phyloP scores from a whole-genome alignment of 2,797 vertebrate species.

The Epinephelus coioides region DNA sequence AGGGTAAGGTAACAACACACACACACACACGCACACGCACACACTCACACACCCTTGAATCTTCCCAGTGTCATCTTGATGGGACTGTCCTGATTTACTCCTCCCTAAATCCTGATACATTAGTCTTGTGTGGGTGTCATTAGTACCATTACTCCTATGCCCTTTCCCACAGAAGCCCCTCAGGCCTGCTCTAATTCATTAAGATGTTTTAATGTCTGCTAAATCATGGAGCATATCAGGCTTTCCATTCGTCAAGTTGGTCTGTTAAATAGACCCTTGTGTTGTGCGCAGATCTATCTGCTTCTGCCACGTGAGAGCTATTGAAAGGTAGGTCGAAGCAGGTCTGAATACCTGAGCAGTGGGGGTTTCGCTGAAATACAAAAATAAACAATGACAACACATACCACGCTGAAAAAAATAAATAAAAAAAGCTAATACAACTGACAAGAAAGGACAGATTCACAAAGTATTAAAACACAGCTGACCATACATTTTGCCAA shows the following conservation, averaged over 20 bases:
- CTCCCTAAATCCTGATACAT: slow-evolving; percentile 77
- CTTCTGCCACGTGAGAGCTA: slow-evolving; percentile 43
- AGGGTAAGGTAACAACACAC: slow-evolving; percentile 42
- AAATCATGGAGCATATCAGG: slow-evolving; percentile 76
- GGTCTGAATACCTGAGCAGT: slow-evolving; percentile 74
- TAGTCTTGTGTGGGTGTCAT: slow-evolving; percentile 74
- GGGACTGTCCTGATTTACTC: slow-evolving; percentile 76
- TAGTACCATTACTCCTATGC: slow-evolving; percentile 77
- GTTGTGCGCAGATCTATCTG: slow-evolving; percentile 60
- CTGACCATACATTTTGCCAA: slow-evolving; percentile 74
- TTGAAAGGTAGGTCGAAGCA: slow-evolving; percentile 60
- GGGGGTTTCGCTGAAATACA: slow-evolving; percentile 54
- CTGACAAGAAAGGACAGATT: slow-evolving; percentile 72
- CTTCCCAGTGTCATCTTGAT: slow-evolving; percentile 61
- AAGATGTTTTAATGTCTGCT: slow-evolving; percentile 82
- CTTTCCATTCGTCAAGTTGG: slow-evolving; percentile 76
- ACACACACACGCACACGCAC: slow-evolving; percentile 15
- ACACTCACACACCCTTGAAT: slow-evolving; percentile 39
- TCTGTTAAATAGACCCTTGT: slow-evolving; percentile 69
- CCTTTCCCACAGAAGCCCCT: slow-evolving; percentile 75
- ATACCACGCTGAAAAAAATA: slow-evolving; percentile 32
- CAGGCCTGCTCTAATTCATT: slow-evolving; percentile 79
- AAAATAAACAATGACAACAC: slow-evolving; percentile 68
- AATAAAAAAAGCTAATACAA: slow-evolving; percentile 62
- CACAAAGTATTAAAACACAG: slow-evolving; percentile 71